phyloP scores from a whole-genome alignment of 2,888 invertebrate genomes.

The Hypomecis atomaria region DNA sequence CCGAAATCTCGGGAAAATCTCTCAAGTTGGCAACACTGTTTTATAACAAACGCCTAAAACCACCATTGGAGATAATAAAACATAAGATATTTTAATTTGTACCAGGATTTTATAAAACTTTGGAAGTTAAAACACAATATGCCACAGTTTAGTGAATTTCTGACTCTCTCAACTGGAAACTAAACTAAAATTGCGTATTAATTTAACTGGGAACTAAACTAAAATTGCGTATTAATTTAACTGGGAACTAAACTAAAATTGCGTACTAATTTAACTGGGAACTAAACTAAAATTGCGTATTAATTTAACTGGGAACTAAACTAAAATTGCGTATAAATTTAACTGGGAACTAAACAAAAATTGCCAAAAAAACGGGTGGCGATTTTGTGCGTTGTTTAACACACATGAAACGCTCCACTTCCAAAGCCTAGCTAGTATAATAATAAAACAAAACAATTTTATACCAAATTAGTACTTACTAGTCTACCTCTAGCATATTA shows the following conservation, averaged over 20 bases:
- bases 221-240: background rate
- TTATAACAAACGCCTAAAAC: no score
- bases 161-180: conserved; percentile 26
- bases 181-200: background rate
- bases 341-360: background rate
- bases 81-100: conserved; percentile 8
- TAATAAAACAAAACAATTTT: background rate
- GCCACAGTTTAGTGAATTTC: conserved; percentile 60
- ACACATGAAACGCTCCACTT: background rate
- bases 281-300: background rate
- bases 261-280: no score
- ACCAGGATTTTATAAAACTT: conserved; percentile 9
- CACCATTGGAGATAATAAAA: background rate
- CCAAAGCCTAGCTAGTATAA: conserved; percentile 3
- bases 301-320: background rate
- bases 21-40: no score
- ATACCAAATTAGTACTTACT: conserved; percentile 15
- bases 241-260: no score
- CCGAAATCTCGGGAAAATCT: no score
- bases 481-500: background rate
- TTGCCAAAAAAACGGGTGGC: conserved; percentile 37
- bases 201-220: background rate
- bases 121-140: conserved; percentile 38
- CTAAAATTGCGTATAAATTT: background rate
- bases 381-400: conserved; percentile 39